These are phyloP conservation scores for Halocaridina rubra DNA, from an alignment of 2,888 invertebrate species.

Conservation along the genomic window DNA sequence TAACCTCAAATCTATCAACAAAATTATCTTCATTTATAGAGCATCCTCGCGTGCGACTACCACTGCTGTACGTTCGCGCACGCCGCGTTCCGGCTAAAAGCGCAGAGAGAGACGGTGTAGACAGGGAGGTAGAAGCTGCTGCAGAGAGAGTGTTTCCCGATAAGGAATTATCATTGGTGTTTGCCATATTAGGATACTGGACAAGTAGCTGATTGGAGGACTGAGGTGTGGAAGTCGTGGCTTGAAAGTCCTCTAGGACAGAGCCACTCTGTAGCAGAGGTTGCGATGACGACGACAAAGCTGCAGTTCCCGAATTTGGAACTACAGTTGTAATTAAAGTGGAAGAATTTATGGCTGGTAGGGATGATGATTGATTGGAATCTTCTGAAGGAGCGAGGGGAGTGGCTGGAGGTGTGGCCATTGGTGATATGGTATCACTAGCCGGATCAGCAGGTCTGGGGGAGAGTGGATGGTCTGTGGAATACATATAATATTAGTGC, in stretches of 20 bases:
- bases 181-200: slow-evolving; percentile 20
- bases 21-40: neutral
- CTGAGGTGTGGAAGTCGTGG: neutral
- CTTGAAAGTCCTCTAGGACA: neutral
- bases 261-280: neutral
- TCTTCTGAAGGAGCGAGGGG: slow-evolving; percentile 60
- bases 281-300: neutral
- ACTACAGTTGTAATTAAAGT: neutral
- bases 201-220: slow-evolving; percentile 22
- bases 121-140: slow-evolving; percentile 4
- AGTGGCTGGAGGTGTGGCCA: slow-evolving; percentile 62
- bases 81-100: slow-evolving; percentile 30
- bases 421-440: slow-evolving; percentile 51
- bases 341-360: neutral
- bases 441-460: slow-evolving; percentile 52
- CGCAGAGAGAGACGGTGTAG: slow-evolving; percentile 12
- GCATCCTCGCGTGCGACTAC: slow-evolving; percentile 20
- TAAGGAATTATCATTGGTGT: neutral
- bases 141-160: slow-evolving; percentile 3
- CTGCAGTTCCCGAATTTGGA: slow-evolving; percentile 11
- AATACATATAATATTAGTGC: too few species aligned
- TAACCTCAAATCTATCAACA: slow-evolving; percentile 25
- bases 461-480: slow-evolving; percentile 60
- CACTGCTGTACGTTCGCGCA: slow-evolving; percentile 37
- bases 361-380: slow-evolving; percentile 57